Conservation (phyloP, 2,113 vertebrate species). For the Oenanthe oenanthe region DNA sequence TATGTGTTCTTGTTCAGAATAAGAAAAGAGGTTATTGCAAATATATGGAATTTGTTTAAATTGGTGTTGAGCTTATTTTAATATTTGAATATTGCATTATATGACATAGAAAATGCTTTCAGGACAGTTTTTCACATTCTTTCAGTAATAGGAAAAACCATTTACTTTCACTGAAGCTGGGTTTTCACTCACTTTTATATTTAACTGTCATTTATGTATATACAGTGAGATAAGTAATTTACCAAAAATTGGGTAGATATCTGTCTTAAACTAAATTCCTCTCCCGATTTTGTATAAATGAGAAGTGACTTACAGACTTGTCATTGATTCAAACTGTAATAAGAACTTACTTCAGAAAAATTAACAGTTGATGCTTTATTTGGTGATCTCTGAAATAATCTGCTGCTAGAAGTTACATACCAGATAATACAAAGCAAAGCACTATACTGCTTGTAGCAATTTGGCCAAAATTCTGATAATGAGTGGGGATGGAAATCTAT, state of each 20-base stretch:
- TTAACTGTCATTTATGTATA: not conserved
- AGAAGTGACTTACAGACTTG: not conserved
- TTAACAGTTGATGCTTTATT: not conserved
- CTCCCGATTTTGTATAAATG: not conserved
- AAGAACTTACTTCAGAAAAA: not conserved
- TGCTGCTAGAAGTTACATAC: not conserved
- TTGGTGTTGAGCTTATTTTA: not conserved
- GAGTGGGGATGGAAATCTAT: not conserved
- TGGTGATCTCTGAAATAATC: not conserved
- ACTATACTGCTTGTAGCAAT: not conserved
- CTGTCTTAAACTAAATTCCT: not conserved
- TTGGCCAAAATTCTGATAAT: not conserved
- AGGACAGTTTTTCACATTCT: not conserved
- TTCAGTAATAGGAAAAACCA: not conserved
- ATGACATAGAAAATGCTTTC: not conserved
- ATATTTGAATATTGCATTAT: not conserved
- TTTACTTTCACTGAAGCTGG: not conserved
- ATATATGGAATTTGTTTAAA: not conserved
- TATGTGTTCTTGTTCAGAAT: not conserved
- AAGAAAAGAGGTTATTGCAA: not conserved
- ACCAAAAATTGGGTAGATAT: not conserved
- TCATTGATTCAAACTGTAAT: not conserved
- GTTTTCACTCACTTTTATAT: not conserved
- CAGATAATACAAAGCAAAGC: not conserved
- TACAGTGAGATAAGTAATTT: not conserved